A percentile compares a stretch with the other conserved stretches of the same genome.
Conservation (phyloP, 1,140 invertebrate genomes). For the Drosophila paulistorum region DNA sequence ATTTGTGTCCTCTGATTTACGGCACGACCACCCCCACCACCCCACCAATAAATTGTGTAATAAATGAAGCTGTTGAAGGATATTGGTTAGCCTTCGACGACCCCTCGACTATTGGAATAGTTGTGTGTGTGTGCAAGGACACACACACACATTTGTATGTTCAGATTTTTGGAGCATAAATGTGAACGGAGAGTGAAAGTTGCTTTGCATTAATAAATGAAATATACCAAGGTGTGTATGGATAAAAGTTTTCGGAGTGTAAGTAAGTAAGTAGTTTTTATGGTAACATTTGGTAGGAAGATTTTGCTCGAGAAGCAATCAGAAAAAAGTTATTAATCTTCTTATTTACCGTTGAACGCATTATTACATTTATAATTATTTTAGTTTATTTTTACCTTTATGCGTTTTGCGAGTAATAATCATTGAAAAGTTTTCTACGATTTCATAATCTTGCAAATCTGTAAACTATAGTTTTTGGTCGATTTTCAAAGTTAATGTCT, state of each 20-base stretch:
- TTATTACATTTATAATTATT: too few species aligned
- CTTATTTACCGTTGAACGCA: too few species aligned
- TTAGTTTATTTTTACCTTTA: too few species aligned
- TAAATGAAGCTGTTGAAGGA: conserved; percentile 69
- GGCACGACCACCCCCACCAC: conserved; percentile 12
- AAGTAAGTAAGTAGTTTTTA: conserved; percentile 9
- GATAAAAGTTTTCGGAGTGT: background rate
- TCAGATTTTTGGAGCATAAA: conserved; percentile 45
- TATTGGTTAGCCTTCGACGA: conserved; percentile 46
- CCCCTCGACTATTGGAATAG: background rate
- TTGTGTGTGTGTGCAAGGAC: conserved; percentile 13
- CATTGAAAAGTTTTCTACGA: too few species aligned
- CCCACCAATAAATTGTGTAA: conserved; percentile 68
- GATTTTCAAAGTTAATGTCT: too few species aligned
- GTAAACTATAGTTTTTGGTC: too few species aligned
- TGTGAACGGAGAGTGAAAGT: background rate
- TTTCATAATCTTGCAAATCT: too few species aligned
- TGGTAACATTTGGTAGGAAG: conserved; percentile 12
- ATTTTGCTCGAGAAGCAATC: conserved; percentile 8
- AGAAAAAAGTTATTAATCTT: background rate
- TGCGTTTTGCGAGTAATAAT: too few species aligned
- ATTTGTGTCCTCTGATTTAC: conserved; percentile 76
- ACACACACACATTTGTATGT: conserved; percentile 23
- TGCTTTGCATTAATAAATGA: conserved; percentile 70
- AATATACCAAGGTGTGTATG: conserved; percentile 22